A percentile compares a stretch with the other conserved stretches of the same genome.
Conservation (phyloP, 2,797 vertebrate genomes). For the Acanthurus leucopareius region DNA sequence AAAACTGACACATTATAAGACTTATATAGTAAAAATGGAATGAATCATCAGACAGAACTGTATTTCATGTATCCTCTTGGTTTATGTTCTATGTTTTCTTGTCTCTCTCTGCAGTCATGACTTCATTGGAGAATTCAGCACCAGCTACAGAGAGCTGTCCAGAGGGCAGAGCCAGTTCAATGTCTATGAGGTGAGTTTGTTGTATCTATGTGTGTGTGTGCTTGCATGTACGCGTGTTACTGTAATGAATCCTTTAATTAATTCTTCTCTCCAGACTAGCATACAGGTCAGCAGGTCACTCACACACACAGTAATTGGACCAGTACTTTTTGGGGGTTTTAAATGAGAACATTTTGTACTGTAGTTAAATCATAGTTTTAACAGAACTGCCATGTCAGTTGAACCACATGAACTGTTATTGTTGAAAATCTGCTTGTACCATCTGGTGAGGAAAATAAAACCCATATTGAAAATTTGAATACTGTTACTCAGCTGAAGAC, state of each 20-base stretch:
- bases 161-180: slow-evolving; percentile 98
- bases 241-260: not conserved
- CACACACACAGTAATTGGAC: not conserved
- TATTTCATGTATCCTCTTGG: not conserved
- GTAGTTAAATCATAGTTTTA: not conserved
- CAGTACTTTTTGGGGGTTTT: not conserved
- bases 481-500: not conserved
- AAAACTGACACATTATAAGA: not conserved
- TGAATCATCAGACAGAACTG: not conserved
- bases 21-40: not conserved
- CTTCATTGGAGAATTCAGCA: slow-evolving; percentile 98
- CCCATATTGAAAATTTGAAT: not conserved
- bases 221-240: not conserved
- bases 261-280: not conserved
- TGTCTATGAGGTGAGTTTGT: slow-evolving; percentile 92
- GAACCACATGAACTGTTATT: not conserved
- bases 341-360: not conserved
- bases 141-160: slow-evolving; percentile 96
- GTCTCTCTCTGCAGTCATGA: slow-evolving; percentile 88
- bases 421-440: not conserved
- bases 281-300: not conserved
- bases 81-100: not conserved
- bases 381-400: not conserved
- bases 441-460: not conserved
- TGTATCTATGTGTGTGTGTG: no score